These are phyloP conservation scores for Rhinopomastus cyanomelas DNA, from an alignment of 2,113 vertebrate species.

Conservation along the genomic window DNA sequence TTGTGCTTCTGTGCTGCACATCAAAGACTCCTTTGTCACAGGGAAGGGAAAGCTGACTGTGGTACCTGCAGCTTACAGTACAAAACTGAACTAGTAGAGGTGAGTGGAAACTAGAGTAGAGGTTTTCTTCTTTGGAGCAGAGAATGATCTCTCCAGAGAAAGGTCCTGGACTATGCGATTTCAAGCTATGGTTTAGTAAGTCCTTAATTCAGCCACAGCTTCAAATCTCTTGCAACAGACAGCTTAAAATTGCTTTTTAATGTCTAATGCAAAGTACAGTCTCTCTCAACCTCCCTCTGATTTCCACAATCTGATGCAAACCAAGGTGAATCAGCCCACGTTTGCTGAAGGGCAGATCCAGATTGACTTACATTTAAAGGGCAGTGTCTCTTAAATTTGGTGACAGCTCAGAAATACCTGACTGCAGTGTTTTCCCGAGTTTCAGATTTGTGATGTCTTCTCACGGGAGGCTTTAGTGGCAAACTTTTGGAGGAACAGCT, in stretches of 20 bases:
- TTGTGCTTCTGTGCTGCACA: neutral
- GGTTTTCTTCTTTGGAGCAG: neutral
- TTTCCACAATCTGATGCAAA: neutral
- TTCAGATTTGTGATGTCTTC: neutral
- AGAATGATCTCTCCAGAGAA: neutral
- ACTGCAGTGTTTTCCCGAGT: neutral
- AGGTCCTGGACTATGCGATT: no score
- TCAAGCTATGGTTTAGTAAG: neutral
- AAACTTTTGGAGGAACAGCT: neutral
- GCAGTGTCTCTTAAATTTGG: neutral
- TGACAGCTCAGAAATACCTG: neutral
- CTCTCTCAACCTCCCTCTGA: neutral
- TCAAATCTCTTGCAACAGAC: neutral
- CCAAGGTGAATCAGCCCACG: neutral
- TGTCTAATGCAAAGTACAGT: neutral
- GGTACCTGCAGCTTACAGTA: no score
- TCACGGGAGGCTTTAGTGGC: neutral
- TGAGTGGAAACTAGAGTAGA: neutral
- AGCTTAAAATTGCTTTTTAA: neutral
- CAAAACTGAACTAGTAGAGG: accelerated
- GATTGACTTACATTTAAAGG: neutral
- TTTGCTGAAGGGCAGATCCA: neutral
- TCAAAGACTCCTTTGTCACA: neutral
- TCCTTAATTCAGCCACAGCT: neutral
- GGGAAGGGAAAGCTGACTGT: neutral